Percentiles rank a stretch among this genome's conserved stretches.
These are phyloP conservation scores for Pseudomyrmex concolor DNA, from an alignment of 1,140 invertebrate genomes.

Conservation along the genomic window DNA sequence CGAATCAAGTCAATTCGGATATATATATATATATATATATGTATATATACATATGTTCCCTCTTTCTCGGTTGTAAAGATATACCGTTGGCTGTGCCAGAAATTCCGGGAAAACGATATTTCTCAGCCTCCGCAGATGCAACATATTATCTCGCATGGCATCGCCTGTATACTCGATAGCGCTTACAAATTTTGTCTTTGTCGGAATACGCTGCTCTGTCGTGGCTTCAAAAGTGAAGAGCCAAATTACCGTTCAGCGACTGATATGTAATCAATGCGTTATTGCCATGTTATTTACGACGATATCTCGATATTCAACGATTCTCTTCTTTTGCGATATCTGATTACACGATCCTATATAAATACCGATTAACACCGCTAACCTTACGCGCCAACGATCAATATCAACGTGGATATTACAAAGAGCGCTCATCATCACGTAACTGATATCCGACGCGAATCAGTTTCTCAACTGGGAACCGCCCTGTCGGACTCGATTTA, in stretches of 20 bases:
- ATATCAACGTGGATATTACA: constrained; percentile 3
- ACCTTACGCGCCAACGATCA: neutral
- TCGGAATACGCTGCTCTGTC: neutral
- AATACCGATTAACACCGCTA: constrained; percentile 26
- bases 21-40: neutral
- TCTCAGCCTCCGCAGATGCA: constrained; percentile 26
- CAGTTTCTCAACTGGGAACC: constrained; percentile 12
- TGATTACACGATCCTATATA: neutral
- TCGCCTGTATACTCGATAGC: constrained; percentile 14
- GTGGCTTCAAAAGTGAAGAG: neutral
- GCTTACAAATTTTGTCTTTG: neutral
- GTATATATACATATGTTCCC: neutral
- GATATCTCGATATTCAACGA: constrained; percentile 22
- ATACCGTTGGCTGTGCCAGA: constrained; percentile 52
- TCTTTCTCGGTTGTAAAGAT: constrained; percentile 3
- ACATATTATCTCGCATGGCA: constrained; percentile 46
- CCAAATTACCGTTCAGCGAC: constrained; percentile 18
- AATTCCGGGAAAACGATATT: constrained; percentile 51
- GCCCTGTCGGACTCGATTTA: neutral
- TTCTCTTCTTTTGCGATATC: neutral
- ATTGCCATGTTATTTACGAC: neutral
- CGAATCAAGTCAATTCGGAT: constrained; percentile 22
- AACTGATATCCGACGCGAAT: constrained; percentile 1
- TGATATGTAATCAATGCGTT: neutral
- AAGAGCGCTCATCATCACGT: neutral